Conservation (phyloP, 1,140 invertebrate genomes). For the Varroa destructor region DNA sequence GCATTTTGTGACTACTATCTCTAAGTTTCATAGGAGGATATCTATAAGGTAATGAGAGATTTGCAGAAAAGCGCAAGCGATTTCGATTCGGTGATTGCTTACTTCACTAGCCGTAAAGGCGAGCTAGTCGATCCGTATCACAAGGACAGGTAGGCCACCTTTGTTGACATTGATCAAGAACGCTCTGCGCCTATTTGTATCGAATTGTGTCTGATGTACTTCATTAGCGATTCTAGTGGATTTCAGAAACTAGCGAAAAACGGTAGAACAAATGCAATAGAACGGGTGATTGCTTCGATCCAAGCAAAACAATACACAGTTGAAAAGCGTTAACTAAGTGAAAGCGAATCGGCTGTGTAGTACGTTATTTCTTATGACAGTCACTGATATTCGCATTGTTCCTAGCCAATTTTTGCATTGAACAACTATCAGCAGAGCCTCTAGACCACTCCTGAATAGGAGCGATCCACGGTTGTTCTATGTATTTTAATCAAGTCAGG, state of each 20-base stretch:
- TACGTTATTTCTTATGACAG: too few species aligned
- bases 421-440: too few species aligned
- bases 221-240: not conserved
- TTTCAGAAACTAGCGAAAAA: not conserved
- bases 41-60: not conserved
- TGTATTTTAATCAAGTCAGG: too few species aligned
- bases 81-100: not conserved
- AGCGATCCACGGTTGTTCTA: too few species aligned
- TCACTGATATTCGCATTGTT: too few species aligned
- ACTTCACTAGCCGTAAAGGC: not conserved
- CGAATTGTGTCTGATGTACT: not conserved
- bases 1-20: too few species aligned
- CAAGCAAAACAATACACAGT: too few species aligned
- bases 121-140: not conserved
- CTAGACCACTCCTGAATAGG: too few species aligned
- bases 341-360: too few species aligned
- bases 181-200: not conserved
- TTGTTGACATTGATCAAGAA: conserved; percentile 3
- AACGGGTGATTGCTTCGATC: not conserved
- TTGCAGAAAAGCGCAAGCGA: not conserved
- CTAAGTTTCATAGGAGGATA: not conserved
- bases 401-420: too few species aligned
- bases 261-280: not conserved
- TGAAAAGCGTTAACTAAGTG: too few species aligned
- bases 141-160: not conserved